These are phyloP conservation scores for Hylyphantes graminicola DNA, from an alignment of 1,140 invertebrate species.

Conservation along the genomic window DNA sequence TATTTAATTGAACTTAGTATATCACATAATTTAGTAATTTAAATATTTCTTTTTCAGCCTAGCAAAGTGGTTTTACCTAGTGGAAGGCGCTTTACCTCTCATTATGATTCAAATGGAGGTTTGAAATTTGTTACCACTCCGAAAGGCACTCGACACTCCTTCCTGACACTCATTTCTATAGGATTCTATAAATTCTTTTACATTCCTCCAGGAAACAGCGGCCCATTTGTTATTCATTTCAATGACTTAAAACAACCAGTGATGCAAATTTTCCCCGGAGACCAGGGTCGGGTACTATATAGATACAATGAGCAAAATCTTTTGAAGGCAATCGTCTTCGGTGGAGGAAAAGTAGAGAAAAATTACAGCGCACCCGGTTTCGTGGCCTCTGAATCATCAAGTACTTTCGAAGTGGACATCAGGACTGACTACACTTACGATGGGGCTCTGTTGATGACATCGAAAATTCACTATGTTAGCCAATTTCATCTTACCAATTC, in stretches of 20 bases:
- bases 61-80: conserved; percentile 91
- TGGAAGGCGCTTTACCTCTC: conserved; percentile 89
- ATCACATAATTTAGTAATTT: too few relatives aligned
- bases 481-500: conserved; percentile 83
- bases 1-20: too few relatives aligned
- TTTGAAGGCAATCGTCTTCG: conserved; percentile 86
- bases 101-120: conserved; percentile 92
- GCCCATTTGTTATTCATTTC: conserved; percentile 85
- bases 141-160: conserved; percentile 90
- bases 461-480: conserved; percentile 84
- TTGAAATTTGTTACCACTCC: conserved; percentile 91
- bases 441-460: conserved; percentile 87
- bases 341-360: conserved; percentile 70
- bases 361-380: conserved; percentile 60
- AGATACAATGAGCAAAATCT: conserved; percentile 86
- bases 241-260: conserved; percentile 89
- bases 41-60: conserved; percentile 71
- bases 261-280: conserved; percentile 88
- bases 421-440: conserved; percentile 91
- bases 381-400: conserved; percentile 61
- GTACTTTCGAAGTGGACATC: conserved; percentile 78
- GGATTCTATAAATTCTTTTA: conserved; percentile 94
- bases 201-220: conserved; percentile 85
- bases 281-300: conserved; percentile 88
- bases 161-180: conserved; percentile 89